These are phyloP conservation scores for Willisornis vidua DNA, from an alignment of 2,113 vertebrate genomes.

Conservation along the genomic window DNA sequence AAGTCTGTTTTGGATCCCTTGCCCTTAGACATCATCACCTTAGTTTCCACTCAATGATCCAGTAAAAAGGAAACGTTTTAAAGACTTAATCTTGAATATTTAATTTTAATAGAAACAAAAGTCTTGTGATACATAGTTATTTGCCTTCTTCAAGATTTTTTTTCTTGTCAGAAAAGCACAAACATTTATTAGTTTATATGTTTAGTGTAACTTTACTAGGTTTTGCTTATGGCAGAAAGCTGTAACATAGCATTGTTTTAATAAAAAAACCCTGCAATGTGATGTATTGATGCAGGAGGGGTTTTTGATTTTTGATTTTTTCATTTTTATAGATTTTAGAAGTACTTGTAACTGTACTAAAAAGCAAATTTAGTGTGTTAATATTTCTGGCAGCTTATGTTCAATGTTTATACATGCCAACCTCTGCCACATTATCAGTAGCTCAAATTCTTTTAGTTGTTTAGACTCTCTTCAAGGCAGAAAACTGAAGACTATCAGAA, in stretches of 20 bases:
- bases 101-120: not conserved
- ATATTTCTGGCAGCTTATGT: too few relatives aligned
- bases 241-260: not conserved
- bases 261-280: not conserved
- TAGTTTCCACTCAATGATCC: not conserved
- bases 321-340: too few relatives aligned
- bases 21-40: not conserved
- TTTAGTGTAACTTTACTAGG: not conserved
- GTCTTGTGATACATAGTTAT: not conserved
- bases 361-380: too few relatives aligned
- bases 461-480: too few relatives aligned
- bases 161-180: not conserved
- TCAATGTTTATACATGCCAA: too few relatives aligned
- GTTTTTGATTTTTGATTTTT: too few relatives aligned
- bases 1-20: not conserved
- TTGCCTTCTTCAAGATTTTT: not conserved
- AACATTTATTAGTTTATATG: not conserved
- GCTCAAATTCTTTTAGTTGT: too few relatives aligned
- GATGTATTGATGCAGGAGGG: not conserved
- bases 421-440: too few relatives aligned
- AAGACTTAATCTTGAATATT: not conserved
- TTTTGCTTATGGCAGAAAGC: not conserved
- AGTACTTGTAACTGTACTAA: too few relatives aligned
- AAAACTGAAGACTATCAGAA: too few relatives aligned
- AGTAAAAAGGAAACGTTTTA: not conserved